Conservation (phyloP, 2,797 vertebrate species). For the Melanotaenia nigrans region DNA sequence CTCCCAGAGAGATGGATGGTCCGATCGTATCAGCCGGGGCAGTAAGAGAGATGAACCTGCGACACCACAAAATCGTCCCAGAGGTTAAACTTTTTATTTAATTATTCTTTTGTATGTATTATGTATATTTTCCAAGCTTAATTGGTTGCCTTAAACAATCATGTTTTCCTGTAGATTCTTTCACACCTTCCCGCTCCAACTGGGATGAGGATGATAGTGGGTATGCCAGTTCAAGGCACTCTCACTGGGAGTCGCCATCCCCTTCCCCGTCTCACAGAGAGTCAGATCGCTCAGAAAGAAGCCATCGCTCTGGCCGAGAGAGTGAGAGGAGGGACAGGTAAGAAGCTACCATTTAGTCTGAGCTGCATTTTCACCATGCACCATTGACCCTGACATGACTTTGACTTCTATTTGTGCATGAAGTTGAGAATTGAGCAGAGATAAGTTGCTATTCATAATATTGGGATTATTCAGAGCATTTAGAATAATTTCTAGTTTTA, state of each 20-base stretch:
- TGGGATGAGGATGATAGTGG: slow-evolving; percentile 97
- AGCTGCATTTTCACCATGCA: background rate
- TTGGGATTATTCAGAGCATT: background rate
- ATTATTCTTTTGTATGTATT: background rate
- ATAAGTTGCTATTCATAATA: background rate
- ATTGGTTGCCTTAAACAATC: background rate
- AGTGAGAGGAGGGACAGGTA: slow-evolving; percentile 89
- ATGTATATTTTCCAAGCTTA: background rate
- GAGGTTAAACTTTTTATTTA: slow-evolving; percentile 81
- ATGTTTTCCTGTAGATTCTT: slow-evolving; percentile 81
- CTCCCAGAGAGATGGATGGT: slow-evolving; percentile 85
- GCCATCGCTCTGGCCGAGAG: slow-evolving; percentile 82
- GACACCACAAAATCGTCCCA: slow-evolving; percentile 89
- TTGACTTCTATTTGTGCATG: background rate
- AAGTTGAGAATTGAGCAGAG: background rate
- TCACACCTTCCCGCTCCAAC: slow-evolving; percentile 93
- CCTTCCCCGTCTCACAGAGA: slow-evolving; percentile 88
- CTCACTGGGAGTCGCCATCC: slow-evolving; percentile 97
- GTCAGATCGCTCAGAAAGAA: slow-evolving; percentile 87
- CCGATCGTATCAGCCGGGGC: slow-evolving; percentile 87
- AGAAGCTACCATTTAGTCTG: background rate
- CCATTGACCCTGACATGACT: background rate
- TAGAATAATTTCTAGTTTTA: background rate
- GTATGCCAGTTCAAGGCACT: slow-evolving; percentile 84
- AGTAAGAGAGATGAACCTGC: slow-evolving; percentile 87